phyloP scores from a whole-genome alignment of 2,113 vertebrate genomes.

The Hippoglossus stenolepis region DNA sequence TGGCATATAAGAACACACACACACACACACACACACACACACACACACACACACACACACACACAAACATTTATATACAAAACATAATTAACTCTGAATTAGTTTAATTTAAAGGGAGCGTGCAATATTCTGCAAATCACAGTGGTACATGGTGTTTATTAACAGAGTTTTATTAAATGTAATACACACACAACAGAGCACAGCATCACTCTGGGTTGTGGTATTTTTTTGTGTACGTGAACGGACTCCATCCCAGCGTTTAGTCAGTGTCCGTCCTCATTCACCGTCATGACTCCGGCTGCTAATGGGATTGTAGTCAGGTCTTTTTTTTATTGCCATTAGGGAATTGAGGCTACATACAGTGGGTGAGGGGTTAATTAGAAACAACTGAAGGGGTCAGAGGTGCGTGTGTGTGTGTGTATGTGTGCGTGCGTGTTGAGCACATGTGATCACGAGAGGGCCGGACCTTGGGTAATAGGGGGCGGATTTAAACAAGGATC shows the following conservation, averaged over 20 bases:
- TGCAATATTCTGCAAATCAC: not conserved
- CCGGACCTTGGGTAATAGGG: slow-evolving; percentile 85
- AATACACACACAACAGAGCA: not conserved
- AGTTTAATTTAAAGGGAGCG: slow-evolving; percentile 6
- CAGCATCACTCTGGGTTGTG: not conserved
- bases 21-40: slow-evolving; percentile 13
- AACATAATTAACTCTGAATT: slow-evolving; percentile 4
- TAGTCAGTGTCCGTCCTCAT: slow-evolving; percentile 61
- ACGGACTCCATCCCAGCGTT: slow-evolving; percentile 32
- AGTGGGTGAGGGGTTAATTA: slow-evolving; percentile 95
- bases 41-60: not conserved
- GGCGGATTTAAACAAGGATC: slow-evolving; percentile 85
- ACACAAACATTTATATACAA: not conserved
- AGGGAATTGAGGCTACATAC: slow-evolving; percentile 80
- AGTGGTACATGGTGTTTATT: too few relatives aligned
- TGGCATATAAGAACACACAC: not conserved
- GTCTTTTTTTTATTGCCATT: slow-evolving; percentile 86
- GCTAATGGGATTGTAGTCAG: slow-evolving; percentile 86
- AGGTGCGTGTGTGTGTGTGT: slow-evolving; percentile 54
- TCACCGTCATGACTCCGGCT: slow-evolving; percentile 68
- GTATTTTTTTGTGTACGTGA: not conserved
- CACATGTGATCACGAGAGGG: slow-evolving; percentile 88
- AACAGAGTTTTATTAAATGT: not conserved
- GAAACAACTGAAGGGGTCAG: slow-evolving; percentile 91
- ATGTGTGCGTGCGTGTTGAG: slow-evolving; percentile 16